Evolutionary conservation across 2,888 invertebrate species (phyloP).

Genomic region (Melieria omissa): DNA sequence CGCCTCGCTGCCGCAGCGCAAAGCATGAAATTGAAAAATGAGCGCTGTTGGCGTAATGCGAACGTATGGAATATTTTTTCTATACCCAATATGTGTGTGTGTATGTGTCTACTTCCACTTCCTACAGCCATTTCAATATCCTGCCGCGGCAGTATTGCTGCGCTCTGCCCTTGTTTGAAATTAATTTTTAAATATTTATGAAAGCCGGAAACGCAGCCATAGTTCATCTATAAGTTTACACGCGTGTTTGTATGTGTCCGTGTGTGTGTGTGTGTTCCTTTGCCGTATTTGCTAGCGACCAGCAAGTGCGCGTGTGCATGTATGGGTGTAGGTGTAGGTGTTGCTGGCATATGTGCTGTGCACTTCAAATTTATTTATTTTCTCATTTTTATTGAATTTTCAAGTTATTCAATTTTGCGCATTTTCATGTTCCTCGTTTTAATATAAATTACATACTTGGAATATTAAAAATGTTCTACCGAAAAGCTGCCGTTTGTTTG

Average conservation of each 20-base stretch:
- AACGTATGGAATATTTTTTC: background rate
- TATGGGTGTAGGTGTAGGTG: background rate
- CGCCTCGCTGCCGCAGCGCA: conserved; percentile 51
- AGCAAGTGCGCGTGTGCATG: background rate
- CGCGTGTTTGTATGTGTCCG: no score
- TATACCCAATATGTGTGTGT: background rate
- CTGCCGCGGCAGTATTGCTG: no score
- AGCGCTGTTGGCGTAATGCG: conserved; percentile 37
- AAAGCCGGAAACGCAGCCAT: conserved; percentile 14
- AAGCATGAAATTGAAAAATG: conserved; percentile 60
- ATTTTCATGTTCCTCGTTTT: background rate
- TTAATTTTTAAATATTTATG: conserved; percentile 51
- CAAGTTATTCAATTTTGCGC: conserved; percentile 36
- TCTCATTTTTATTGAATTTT: conserved; percentile 56
- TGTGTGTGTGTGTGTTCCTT: no score
- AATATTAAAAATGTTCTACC: conserved; percentile 13
- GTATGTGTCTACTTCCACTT: no score
- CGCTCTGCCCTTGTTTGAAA: conserved; percentile 43
- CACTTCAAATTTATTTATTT: conserved; percentile 41
- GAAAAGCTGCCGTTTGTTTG: background rate
- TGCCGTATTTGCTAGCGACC: background rate
- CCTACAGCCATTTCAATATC: no score
- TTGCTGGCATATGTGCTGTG: background rate
- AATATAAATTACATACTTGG: conserved; percentile 8
- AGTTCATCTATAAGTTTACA: background rate